These are phyloP conservation scores for Steatornis caripensis DNA, from an alignment of 2,113 vertebrate species.

Conservation along the genomic window DNA sequence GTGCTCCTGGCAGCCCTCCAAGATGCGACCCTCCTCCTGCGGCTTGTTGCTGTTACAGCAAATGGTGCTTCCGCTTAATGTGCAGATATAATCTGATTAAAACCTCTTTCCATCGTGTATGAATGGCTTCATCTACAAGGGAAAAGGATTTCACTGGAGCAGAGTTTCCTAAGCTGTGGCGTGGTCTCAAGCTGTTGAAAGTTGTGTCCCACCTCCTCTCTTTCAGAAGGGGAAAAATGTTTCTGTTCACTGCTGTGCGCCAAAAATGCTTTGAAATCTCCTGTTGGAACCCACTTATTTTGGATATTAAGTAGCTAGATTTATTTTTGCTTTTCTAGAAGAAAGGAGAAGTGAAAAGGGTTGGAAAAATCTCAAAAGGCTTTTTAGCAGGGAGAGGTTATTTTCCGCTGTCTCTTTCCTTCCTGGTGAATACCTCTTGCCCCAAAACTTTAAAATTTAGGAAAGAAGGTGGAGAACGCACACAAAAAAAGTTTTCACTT, in stretches of 20 bases:
- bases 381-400: background rate
- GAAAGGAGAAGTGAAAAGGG: background rate
- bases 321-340: background rate
- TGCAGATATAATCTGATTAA: background rate
- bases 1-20: background rate
- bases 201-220: background rate
- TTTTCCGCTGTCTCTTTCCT: background rate
- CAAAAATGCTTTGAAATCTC: background rate
- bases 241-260: background rate
- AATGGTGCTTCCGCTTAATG: background rate
- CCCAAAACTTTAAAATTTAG: background rate
- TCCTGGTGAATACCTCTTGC: background rate
- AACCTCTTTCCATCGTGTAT: background rate
- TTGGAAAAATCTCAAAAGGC: background rate
- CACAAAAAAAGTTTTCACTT: background rate
- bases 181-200: background rate
- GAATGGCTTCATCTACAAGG: background rate
- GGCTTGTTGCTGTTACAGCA: background rate
- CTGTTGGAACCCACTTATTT: background rate
- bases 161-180: background rate
- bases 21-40: background rate
- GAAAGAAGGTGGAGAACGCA: background rate
- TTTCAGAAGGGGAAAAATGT: background rate
- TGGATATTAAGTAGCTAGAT: background rate
- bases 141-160: background rate